Evolutionary conservation across 2,888 invertebrate genomes (phyloP), one percentile per base, ranked within the genome.

Genomic region (Eueremaeus valkanovi): DNA sequence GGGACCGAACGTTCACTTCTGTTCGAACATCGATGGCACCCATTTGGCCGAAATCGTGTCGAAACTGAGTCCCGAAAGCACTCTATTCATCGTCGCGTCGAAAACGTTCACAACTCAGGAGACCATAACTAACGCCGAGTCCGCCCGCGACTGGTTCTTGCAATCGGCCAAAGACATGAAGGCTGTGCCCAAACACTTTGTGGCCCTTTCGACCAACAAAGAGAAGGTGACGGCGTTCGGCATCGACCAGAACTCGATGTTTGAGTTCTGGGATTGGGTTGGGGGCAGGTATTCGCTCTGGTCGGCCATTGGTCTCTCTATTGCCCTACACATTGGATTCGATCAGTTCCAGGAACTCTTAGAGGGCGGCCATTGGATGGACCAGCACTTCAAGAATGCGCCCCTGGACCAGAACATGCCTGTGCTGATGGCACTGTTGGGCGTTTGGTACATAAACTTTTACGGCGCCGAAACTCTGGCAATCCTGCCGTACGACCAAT

Each of bases 201-300:
- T 98, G 3, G 99, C 99, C 13, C 85, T 99, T 18, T 98, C 98
- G 3, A 99, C 99, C 0, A 99, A 99, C 84, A 89, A 86, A 42
- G 84, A 84, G 79, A 95, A 96, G 84, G 98, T 96, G n/a, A 91
- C 90, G 29, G 95, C 92, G 45, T 99, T 99, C 85, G 99, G 99
- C 21, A 99, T 99, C 81, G 92, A 96, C 83, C 89, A 92, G 79
- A 90, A 90, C 80, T 99, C 99, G 83, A 98, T 99, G 96, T 99
- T 99, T 86, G 97, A 92, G 29, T 99, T 99, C 85, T 99, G 99
- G 98, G 99, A 99, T 85, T 99, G 98, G 97, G 99, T 99, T 63
- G 99, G 99, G 45, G 99, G 99, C 80, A 90, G 99, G 82, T 94
- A 88, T 82, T 99, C 98, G 0, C 86, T 99, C 13, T 99, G 99